Percentiles rank a stretch among this genome's conserved stretches.
phyloP scores from a whole-genome alignment of 2,797 vertebrate species.

The Poeciliopsis infans region DNA sequence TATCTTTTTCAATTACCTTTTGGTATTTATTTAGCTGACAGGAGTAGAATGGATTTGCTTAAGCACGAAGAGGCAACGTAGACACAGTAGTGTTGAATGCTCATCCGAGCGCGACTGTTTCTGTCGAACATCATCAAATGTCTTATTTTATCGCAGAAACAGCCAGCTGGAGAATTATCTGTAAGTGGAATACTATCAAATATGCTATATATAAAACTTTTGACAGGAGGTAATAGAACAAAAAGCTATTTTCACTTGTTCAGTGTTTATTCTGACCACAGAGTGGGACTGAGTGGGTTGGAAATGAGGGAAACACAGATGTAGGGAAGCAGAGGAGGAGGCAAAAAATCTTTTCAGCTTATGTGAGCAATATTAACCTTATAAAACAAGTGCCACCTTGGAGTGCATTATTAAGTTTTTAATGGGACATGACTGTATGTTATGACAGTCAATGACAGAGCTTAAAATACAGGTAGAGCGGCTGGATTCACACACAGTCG shows the following conservation, averaged over 20 bases:
- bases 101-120: neutral
- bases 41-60: constrained; percentile 1
- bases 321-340: constrained; percentile 21
- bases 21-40: constrained; percentile 6
- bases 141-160: neutral
- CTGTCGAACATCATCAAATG: neutral
- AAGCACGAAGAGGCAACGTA: neutral
- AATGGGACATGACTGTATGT: neutral
- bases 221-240: neutral
- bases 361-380: constrained; percentile 1
- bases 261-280: constrained; percentile 12
- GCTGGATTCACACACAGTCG: neutral
- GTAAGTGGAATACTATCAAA: neutral
- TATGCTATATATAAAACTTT: neutral
- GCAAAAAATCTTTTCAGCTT: neutral
- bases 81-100: neutral
- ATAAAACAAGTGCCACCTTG: neutral
- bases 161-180: neutral
- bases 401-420: neutral
- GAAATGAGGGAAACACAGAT: constrained; percentile 15
- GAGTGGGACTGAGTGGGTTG: neutral
- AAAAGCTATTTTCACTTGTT: neutral
- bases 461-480: neutral
- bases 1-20: neutral
- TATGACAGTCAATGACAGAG: neutral